These are phyloP conservation scores for Cosmia trapezina DNA, from an alignment of 2,888 invertebrate genomes.

Conservation along the genomic window DNA sequence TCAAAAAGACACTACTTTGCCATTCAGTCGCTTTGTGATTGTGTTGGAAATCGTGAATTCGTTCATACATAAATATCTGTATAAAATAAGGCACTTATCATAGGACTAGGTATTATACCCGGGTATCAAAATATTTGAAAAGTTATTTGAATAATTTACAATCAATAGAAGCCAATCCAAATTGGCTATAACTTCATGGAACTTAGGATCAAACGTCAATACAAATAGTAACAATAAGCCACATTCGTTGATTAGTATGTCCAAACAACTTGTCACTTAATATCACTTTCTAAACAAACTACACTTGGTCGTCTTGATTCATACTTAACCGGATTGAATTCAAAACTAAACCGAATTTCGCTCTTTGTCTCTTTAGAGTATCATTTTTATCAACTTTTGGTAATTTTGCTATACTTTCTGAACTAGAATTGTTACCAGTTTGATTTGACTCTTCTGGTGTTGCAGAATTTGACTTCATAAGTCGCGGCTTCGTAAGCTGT, in stretches of 20 bases:
- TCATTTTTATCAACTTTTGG: constrained; percentile 86
- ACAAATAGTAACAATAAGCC: constrained; percentile 23
- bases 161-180: constrained; percentile 24
- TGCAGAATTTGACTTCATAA: constrained; percentile 83
- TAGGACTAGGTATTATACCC: constrained; percentile 79
- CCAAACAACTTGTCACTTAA: constrained; percentile 46
- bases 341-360: constrained; percentile 83
- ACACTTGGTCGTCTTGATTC: constrained; percentile 82
- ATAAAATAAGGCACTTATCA: constrained; percentile 81
- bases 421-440: constrained; percentile 77
- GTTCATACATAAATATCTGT: constrained; percentile 40
- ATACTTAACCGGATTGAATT: constrained; percentile 85
- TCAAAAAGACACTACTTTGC: constrained; percentile 4
- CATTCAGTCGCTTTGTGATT: constrained; percentile 16
- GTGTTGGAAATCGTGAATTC: constrained; percentile 12
- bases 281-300: constrained; percentile 50
- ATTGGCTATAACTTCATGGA: not conserved
- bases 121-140: constrained; percentile 56
- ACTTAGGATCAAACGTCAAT: constrained; percentile 18
- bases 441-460: constrained; percentile 83
- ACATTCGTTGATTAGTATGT: constrained; percentile 34
- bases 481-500: constrained; percentile 76
- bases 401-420: constrained; percentile 80
- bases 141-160: constrained; percentile 31
- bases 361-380: constrained; percentile 85